Percentiles rank a stretch among this genome's conserved stretches.
Conservation (phyloP, 2,888 invertebrate genomes). For the Terebella lapidaria region DNA sequence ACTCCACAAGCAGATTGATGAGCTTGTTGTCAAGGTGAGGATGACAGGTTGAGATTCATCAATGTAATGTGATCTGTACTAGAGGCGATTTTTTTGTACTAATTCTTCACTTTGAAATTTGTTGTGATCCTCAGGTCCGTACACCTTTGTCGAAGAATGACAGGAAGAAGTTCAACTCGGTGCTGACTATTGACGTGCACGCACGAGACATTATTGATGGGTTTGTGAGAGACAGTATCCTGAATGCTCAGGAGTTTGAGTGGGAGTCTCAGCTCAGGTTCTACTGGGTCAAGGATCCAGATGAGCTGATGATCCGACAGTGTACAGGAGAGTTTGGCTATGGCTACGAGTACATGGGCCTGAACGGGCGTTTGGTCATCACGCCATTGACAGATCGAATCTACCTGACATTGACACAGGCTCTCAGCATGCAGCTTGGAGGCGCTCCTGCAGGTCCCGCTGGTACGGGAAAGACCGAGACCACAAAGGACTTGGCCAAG, state of each 20-base stretch:
- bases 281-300: slow-evolving; percentile 79
- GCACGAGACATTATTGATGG: slow-evolving; percentile 83
- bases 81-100: no score
- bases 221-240: slow-evolving; percentile 65
- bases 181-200: slow-evolving; percentile 87
- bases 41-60: no score
- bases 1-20: slow-evolving; percentile 76
- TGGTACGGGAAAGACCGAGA: slow-evolving; percentile 84
- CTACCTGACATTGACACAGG: slow-evolving; percentile 88
- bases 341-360: slow-evolving; percentile 92
- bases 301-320: slow-evolving; percentile 76
- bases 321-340: slow-evolving; percentile 80
- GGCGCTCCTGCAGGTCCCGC: slow-evolving; percentile 72
- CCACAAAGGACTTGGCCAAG: slow-evolving; percentile 85
- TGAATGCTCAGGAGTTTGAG: slow-evolving; percentile 79
- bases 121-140: slow-evolving; percentile 61
- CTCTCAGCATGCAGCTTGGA: slow-evolving; percentile 83
- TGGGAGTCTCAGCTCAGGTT: slow-evolving; percentile 92
- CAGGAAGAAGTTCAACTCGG: slow-evolving; percentile 78
- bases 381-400: slow-evolving; percentile 89
- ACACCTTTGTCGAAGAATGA: slow-evolving; percentile 74
- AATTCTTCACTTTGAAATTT: no score
- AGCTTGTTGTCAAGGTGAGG: slow-evolving; percentile 68
- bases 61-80: no score
- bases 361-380: slow-evolving; percentile 84